Conservation (phyloP, 2,113 vertebrate genomes). For the Heterochromis multidens region DNA sequence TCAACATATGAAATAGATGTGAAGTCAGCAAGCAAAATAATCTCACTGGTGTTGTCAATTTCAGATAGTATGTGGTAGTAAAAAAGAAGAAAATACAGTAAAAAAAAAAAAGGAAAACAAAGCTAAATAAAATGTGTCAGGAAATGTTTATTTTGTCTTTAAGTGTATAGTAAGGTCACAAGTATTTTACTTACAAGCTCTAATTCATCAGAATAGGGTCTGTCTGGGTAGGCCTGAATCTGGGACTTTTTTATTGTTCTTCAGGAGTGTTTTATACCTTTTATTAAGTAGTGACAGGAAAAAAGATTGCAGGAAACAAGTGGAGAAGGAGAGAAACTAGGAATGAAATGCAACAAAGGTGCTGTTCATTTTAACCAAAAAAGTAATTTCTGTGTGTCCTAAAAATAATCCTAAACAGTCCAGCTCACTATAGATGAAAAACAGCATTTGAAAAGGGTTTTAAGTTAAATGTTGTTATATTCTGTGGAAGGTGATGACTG, state of each 20-base stretch:
- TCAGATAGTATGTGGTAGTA: neutral
- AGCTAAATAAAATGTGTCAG: neutral
- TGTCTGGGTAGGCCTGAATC: neutral
- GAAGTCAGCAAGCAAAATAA: neutral
- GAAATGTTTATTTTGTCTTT: neutral
- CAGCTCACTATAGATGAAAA: neutral
- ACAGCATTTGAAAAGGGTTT: neutral
- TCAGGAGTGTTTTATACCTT: neutral
- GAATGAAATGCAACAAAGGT: neutral
- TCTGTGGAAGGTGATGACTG: neutral
- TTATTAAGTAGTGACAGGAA: neutral
- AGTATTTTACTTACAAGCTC: neutral
- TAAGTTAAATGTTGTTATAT: neutral
- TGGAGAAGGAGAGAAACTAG: neutral
- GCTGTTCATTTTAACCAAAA: neutral
- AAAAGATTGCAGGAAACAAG: neutral
- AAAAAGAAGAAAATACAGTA: neutral
- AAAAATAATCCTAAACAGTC: neutral
- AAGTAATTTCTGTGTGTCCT: neutral
- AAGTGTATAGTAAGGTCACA: neutral
- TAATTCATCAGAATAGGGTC: neutral
- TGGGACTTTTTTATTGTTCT: neutral
- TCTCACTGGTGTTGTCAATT: neutral
- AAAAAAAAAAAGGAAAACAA: accelerated
- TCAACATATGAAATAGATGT: too few species aligned